phyloP scores from a whole-genome alignment of 1,140 invertebrate genomes.

The Anthonomus grandis region DNA sequence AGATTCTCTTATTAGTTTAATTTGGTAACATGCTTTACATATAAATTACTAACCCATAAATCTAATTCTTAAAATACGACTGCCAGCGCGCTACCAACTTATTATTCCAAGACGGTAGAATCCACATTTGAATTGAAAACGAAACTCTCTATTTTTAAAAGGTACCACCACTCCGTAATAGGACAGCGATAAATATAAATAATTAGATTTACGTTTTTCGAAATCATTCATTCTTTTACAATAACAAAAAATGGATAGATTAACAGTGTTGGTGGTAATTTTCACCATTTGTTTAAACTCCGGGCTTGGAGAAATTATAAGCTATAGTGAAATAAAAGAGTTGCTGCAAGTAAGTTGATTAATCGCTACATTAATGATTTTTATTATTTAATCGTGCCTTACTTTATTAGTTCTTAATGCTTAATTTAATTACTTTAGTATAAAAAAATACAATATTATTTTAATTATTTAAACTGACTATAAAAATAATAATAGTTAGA shows the following conservation, averaged over 20 bases:
- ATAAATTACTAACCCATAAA: constrained; percentile 18
- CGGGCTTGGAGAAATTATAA: not conserved
- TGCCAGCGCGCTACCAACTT: not conserved
- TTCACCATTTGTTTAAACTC: not conserved
- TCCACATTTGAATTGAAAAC: constrained; percentile 8
- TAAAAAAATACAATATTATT: not conserved
- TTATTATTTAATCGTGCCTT: not conserved
- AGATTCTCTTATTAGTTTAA: too few species aligned
- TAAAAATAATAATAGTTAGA: too few species aligned
- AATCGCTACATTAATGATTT: not conserved
- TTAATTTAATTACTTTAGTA: not conserved
- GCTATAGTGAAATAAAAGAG: constrained; percentile 15
- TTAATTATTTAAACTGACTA: too few species aligned
- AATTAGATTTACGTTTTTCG: constrained; percentile 23
- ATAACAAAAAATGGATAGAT: constrained; percentile 18
- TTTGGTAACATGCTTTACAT: too few species aligned
- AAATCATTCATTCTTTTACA: constrained; percentile 1
- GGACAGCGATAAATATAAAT: constrained; percentile 27
- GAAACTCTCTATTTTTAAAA: constrained; percentile 17
- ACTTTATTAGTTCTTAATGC: not conserved
- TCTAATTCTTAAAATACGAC: constrained; percentile 13
- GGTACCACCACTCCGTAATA: constrained; percentile 26
- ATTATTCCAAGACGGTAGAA: constrained; percentile 21
- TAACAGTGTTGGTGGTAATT: constrained; percentile 6
- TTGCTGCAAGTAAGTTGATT: constrained; percentile 16